Evolutionary conservation across 2,888 invertebrate species (phyloP).

Genomic region (Gastracanthus pulcherrimus): DNA sequence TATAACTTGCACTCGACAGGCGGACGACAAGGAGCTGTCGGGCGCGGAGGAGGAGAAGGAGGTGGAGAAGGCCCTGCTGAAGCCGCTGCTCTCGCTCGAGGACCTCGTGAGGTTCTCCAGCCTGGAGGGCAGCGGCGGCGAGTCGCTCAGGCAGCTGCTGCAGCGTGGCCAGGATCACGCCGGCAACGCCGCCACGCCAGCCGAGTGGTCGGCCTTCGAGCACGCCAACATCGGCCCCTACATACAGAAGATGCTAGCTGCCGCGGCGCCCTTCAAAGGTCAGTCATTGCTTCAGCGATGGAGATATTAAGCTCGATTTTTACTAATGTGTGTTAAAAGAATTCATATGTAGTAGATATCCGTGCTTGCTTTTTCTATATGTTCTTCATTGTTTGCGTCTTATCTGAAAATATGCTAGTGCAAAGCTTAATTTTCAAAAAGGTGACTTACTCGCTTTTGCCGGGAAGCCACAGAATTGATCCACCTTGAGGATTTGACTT

Average conservation of each 20-base stretch:
- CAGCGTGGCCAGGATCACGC: conserved; percentile 78
- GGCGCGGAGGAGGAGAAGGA: conserved; percentile 82
- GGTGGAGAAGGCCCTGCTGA: conserved; percentile 80
- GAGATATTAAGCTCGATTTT: too few species aligned
- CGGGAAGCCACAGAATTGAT: too few species aligned
- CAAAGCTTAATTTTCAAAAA: too few species aligned
- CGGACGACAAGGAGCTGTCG: conserved; percentile 81
- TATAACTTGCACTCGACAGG: conserved; percentile 69
- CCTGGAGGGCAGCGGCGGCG: conserved; percentile 76
- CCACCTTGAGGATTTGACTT: too few species aligned
- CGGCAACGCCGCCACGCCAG: conserved; percentile 76
- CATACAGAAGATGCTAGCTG: conserved; percentile 79
- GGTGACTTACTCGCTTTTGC: too few species aligned
- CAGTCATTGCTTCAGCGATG: conserved; percentile 25
- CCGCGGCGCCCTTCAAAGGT: conserved; percentile 75
- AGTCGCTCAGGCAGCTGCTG: conserved; percentile 79
- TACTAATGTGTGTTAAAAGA: too few species aligned
- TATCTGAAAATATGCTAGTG: too few species aligned
- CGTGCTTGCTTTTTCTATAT: too few species aligned
- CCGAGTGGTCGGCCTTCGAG: conserved; percentile 78
- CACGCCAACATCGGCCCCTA: conserved; percentile 79
- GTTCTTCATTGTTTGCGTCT: too few species aligned
- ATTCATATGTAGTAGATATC: too few species aligned
- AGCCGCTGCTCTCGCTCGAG: conserved; percentile 80
- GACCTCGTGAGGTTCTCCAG: conserved; percentile 81